phyloP scores from a whole-genome alignment of 2,888 invertebrate genomes.

The Drosophila algonquin region DNA sequence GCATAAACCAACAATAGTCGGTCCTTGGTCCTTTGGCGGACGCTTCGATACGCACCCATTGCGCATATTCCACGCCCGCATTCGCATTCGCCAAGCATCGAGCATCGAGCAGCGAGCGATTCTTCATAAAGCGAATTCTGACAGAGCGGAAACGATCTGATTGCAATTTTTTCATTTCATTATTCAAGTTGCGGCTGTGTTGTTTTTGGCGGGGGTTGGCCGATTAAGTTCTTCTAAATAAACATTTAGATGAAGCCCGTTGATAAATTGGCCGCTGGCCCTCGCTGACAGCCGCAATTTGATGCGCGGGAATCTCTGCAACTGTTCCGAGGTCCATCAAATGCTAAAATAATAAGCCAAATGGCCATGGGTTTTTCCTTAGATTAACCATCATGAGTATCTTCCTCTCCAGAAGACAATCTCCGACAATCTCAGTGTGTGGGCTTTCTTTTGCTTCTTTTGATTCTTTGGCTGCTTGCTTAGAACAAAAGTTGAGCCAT shows the following conservation, averaged over 20 bases:
- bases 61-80: constrained; percentile 76
- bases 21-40: constrained; percentile 55
- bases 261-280: constrained; percentile 65
- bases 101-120: constrained; percentile 3
- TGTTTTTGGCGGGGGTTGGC: constrained; percentile 47
- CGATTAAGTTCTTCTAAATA: constrained; percentile 68
- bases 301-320: constrained; percentile 48
- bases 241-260: constrained; percentile 56
- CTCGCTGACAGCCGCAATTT: constrained; percentile 54
- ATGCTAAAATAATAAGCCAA: constrained; percentile 16
- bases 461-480: constrained; percentile 31
- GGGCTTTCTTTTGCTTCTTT: constrained; percentile 30
- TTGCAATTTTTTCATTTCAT: constrained; percentile 55
- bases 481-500: constrained; percentile 65
- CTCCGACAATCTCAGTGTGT: background rate
- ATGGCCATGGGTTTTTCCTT: background rate
- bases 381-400: background rate
- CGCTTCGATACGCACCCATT: constrained; percentile 76
- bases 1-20: constrained; percentile 81
- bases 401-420: background rate
- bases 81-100: constrained; percentile 29
- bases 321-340: constrained; percentile 34
- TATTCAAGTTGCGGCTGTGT: background rate
- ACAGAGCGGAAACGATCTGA: constrained; percentile 67
- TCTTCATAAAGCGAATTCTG: constrained; percentile 71